Evolutionary conservation across 2,797 vertebrate genomes (phyloP).

Genomic region (Pangasius krempfi): DNA sequence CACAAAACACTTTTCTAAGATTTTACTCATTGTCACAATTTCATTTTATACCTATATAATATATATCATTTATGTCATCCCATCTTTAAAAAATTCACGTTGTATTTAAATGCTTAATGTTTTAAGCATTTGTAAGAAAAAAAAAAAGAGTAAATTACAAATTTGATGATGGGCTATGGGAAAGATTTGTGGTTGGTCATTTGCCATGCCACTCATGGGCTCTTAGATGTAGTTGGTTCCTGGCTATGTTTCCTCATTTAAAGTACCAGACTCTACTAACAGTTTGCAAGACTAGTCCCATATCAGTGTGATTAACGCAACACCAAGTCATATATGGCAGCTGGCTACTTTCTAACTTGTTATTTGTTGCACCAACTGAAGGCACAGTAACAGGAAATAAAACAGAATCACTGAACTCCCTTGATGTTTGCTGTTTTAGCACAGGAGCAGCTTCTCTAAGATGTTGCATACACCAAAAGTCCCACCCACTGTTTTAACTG

Average conservation of each 20-base stretch:
- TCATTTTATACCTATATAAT: too few species aligned
- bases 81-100: neutral
- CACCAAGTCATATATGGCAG: neutral
- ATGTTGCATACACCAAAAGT: neutral
- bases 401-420: neutral
- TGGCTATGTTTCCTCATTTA: neutral
- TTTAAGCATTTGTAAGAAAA: too few species aligned
- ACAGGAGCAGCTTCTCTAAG: neutral
- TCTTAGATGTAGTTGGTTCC: neutral
- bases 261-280: neutral
- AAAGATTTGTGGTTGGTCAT: neutral
- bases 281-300: neutral
- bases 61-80: neutral
- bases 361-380: neutral
- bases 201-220: neutral
- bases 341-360: neutral
- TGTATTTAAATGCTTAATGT: neutral
- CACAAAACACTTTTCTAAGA: too few species aligned
- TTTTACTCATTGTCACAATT: too few species aligned
- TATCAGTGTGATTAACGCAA: neutral
- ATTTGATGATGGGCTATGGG: neutral
- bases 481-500: slow-evolving; percentile 9
- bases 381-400: neutral
- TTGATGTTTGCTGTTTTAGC: neutral
- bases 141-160: too few species aligned